Evolutionary conservation across 2,888 invertebrate species (phyloP).

Genomic region (Phengaris arion): DNA sequence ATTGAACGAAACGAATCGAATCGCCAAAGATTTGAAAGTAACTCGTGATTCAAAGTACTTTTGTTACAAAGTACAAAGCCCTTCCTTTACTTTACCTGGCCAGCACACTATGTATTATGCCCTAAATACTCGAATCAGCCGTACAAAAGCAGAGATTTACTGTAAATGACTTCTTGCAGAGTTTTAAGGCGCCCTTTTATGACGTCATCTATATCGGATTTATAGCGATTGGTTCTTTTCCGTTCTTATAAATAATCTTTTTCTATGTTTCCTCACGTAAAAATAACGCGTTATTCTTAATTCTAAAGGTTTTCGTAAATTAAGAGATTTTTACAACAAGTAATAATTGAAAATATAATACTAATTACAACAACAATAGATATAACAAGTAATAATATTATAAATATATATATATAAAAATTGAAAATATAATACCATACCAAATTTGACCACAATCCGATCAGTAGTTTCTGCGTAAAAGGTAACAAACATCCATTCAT

Average conservation of each 20-base stretch:
- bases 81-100: not conserved
- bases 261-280: not conserved
- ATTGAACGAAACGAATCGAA: not conserved
- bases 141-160: slow-evolving; percentile 43
- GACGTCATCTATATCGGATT: slow-evolving; percentile 31
- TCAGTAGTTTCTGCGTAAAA: too few relatives aligned
- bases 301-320: not conserved
- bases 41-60: not conserved
- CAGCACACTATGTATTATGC: not conserved
- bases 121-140: slow-evolving; percentile 27
- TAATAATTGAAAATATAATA: too few relatives aligned
- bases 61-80: slow-evolving; percentile 15
- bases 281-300: not conserved
- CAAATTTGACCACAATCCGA: too few relatives aligned
- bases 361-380: too few relatives aligned
- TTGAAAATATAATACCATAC: too few relatives aligned
- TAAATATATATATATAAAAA: too few relatives aligned
- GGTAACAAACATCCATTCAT: too few relatives aligned
- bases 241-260: not conserved
- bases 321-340: not conserved
- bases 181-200: slow-evolving; percentile 34
- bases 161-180: slow-evolving; percentile 49
- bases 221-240: not conserved
- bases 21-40: not conserved
- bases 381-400: too few relatives aligned